A percentile compares a stretch with the other conserved stretches of the same genome.
phyloP scores from a whole-genome alignment of 2,888 invertebrate species.

The Amblyteles armatorius region DNA sequence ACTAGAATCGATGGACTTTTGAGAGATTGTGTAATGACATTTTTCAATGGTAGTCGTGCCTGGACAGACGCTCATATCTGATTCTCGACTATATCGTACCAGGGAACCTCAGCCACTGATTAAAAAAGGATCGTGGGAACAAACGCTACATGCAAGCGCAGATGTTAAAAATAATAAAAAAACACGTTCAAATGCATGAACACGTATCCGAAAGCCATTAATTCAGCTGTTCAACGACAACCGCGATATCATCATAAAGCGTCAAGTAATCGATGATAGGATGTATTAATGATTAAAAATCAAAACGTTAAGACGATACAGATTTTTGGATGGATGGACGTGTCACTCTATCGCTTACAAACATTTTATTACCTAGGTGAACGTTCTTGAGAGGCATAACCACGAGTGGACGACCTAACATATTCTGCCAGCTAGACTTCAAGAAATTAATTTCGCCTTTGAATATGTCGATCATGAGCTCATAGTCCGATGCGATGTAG shows the following conservation, averaged over 20 bases:
- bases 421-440: slow-evolving; percentile 99
- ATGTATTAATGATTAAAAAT: slow-evolving; percentile 43
- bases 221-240: slow-evolving; percentile 12
- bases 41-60: background rate
- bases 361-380: slow-evolving; percentile 91
- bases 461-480: slow-evolving; percentile 98
- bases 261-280: slow-evolving; percentile 26
- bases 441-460: slow-evolving; percentile 99
- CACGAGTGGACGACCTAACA: slow-evolving; percentile 98
- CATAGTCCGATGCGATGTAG: slow-evolving; percentile 99
- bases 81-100: background rate
- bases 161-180: slow-evolving; percentile 70
- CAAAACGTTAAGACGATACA: slow-evolving; percentile 54
- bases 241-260: background rate
- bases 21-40: background rate
- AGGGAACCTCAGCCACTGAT: slow-evolving; percentile 56
- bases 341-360: slow-evolving; percentile 59
- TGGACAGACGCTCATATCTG: slow-evolving; percentile 19
- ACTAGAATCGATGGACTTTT: background rate
- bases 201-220: slow-evolving; percentile 38
- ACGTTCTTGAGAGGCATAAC: slow-evolving; percentile 95
- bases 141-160: slow-evolving; percentile 78
- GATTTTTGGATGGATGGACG: slow-evolving; percentile 56
- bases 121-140: slow-evolving; percentile 64
- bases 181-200: slow-evolving; percentile 45